A percentile compares a stretch with the other conserved stretches of the same genome.
These are phyloP conservation scores for Tetragonula carbonaria DNA, from an alignment of 2,888 invertebrate genomes.

Conservation along the genomic window DNA sequence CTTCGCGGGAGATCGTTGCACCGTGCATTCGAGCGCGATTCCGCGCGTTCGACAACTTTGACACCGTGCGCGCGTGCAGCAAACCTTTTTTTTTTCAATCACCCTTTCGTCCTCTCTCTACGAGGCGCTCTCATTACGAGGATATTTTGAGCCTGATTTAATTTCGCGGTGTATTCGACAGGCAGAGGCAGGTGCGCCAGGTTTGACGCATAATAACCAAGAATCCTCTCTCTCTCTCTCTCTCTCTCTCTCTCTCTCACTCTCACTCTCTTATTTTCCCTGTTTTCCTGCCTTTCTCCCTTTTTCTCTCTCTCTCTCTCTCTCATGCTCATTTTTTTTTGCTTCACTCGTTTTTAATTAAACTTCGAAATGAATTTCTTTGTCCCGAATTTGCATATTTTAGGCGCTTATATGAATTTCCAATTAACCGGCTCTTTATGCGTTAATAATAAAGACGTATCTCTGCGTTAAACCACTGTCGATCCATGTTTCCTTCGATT, in stretches of 20 bases:
- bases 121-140: not conserved
- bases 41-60: slow-evolving; percentile 22
- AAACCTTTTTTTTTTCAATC: not conserved
- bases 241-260: not conserved
- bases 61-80: not conserved
- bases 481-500: not conserved
- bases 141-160: slow-evolving; percentile 36
- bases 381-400: slow-evolving; percentile 46
- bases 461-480: not conserved
- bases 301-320: not conserved
- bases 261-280: not conserved
- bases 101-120: no score
- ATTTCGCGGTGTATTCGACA: slow-evolving; percentile 23
- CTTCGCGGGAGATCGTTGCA: slow-evolving; percentile 48
- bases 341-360: slow-evolving; percentile 47
- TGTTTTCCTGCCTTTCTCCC: not conserved
- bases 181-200: slow-evolving; percentile 4
- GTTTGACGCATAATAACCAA: slow-evolving; percentile 15
- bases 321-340: not conserved
- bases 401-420: slow-evolving; percentile 37
- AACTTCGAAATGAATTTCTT: slow-evolving; percentile 52
- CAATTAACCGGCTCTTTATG: slow-evolving; percentile 32
- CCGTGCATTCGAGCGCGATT: slow-evolving; percentile 10
- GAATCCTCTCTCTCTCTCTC: not conserved
- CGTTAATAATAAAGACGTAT: slow-evolving; percentile 36